These are phyloP conservation scores for Acanthosepion lycidas DNA, from an alignment of 2,888 invertebrate species.

Conservation along the genomic window DNA sequence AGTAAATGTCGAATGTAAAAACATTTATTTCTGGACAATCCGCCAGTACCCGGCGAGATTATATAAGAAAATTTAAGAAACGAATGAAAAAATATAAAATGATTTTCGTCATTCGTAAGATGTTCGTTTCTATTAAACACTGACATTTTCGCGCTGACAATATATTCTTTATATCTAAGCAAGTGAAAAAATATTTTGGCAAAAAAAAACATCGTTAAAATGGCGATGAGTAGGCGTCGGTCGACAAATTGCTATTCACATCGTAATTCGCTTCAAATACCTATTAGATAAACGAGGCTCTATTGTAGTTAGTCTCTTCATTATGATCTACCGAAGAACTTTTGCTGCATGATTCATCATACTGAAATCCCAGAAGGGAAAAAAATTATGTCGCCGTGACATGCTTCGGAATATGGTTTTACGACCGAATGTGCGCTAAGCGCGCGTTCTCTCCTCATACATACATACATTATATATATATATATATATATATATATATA, in stretches of 20 bases:
- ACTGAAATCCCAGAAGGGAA: neutral
- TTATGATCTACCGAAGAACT: neutral
- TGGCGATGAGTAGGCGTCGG: neutral
- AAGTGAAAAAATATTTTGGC: neutral
- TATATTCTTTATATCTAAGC: too few species aligned
- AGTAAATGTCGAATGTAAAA: too few species aligned
- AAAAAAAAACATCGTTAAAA: neutral
- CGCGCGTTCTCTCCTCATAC: too few species aligned
- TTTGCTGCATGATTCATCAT: neutral
- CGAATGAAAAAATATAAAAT: too few species aligned
- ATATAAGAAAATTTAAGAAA: too few species aligned
- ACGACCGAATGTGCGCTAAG: neutral
- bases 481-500: too few species aligned
- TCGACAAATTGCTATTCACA: neutral
- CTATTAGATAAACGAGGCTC: neutral
- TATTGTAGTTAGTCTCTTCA: neutral
- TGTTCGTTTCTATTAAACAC: too few species aligned
- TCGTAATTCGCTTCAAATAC: neutral
- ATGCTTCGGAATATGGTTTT: neutral
- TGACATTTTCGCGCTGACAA: too few species aligned
- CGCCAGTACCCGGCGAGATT: too few species aligned
- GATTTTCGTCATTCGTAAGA: too few species aligned
- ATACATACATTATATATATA: too few species aligned
- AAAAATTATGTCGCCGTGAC: neutral
- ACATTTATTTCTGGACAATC: too few species aligned